These are phyloP conservation scores for Pipistrellus pygmaeus DNA, from an alignment of 2,797 vertebrate genomes.

Conservation along the genomic window DNA sequence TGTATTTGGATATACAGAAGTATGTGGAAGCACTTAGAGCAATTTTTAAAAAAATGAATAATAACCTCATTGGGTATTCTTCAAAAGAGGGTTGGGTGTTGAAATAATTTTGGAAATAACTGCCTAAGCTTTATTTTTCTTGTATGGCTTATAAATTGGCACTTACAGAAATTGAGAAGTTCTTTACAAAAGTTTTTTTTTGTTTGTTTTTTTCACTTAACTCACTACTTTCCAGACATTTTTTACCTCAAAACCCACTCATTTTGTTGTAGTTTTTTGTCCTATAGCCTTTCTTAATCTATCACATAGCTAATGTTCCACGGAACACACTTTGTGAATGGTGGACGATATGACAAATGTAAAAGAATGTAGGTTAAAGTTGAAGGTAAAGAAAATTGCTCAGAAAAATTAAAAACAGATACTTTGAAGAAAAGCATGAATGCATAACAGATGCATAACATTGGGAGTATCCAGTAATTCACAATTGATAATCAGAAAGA, in stretches of 20 bases:
- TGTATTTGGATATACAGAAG: background rate
- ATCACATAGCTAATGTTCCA: background rate
- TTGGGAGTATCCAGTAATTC: background rate
- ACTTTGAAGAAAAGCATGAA: background rate
- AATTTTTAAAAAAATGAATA: conserved; percentile 3
- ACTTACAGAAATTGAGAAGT: background rate
- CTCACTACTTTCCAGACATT: background rate
- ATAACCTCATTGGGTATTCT: background rate
- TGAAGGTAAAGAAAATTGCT: conserved; percentile 32
- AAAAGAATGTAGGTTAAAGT: background rate
- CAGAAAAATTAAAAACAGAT: conserved; percentile 11
- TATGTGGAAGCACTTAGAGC: background rate
- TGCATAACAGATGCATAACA: background rate
- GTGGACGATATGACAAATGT: background rate
- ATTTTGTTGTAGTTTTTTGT: background rate
- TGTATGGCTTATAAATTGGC: conserved; percentile 1
- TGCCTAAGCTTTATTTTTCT: background rate
- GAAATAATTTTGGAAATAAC: conserved; percentile 35
- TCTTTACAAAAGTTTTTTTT: background rate
- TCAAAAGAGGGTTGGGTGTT: conserved; percentile 36
- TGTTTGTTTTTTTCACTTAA: background rate
- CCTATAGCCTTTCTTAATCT: background rate
- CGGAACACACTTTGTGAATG: background rate
- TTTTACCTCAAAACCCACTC: background rate
- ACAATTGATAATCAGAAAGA: conserved; percentile 4